Base-by-base conservation (phyloP, 1,140 invertebrate species). In the Drosophila kikkawai region DNA sequence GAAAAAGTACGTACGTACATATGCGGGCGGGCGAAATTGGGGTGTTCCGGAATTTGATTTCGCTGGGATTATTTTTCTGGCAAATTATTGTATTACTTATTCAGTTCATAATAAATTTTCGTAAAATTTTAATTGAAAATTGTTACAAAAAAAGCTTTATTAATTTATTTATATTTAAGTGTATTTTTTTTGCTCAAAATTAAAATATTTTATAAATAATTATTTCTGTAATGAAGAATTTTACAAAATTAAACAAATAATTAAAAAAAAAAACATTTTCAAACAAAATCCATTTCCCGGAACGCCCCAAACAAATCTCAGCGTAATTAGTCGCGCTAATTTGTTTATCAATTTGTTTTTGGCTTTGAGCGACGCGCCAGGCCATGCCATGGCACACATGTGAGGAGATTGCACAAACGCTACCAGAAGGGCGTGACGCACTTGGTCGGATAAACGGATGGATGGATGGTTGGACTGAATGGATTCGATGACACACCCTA, bases 291-390 rank as follows among this genome's bases (percentile, higher is more conserved):
- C 0, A 17, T n/a, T 53, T 57, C 2, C 15, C 47, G 32, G 81
- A 75, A 90, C 50, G n/a, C 12, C 7, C 13, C 0, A 2, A 0
- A 2, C n/a, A 75, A 81, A 81, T 80, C 59, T 56, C 47, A 29
- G 41, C 12, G 15, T 58, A 83, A 87, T 80, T 87, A 84, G 73
- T 44, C 48, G 51, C 41, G 68, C n/a, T 70, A 73, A 88, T 81
- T 48, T 70, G 37, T 50, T 79, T 76, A 87, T 80, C 79, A 66
- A 69, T 82, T 86, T 39, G 34, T 42, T 29, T n/a, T 55, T 36
- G 66, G 60, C 53, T 44, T 61, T 53, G 45, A 37, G 36, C 41
- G 56, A 41, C 48, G 36, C 39, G 42, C 32, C 55, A 42, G 22
- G 26, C 41, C 51, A 55, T 8, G 53, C 53, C 53, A 55, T 22